Percentiles rank a stretch among this genome's conserved stretches.
Evolutionary conservation across 2,797 vertebrate genomes (phyloP).

Genomic region (Argya squamiceps): DNA sequence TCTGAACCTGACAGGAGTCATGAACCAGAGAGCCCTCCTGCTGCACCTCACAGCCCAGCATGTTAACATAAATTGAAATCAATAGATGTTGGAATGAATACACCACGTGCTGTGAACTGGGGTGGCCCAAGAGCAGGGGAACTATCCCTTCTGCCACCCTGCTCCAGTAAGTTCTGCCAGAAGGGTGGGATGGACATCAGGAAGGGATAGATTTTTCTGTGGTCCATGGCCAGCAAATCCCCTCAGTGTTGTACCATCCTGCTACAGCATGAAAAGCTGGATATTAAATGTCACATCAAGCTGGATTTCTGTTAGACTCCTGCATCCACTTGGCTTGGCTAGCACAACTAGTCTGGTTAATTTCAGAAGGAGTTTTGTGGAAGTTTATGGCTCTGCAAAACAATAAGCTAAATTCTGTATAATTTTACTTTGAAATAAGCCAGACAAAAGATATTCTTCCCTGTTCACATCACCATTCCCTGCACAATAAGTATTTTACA

Average conservation of each 20-base stretch:
- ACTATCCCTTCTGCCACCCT: neutral
- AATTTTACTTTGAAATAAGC: constrained; percentile 31
- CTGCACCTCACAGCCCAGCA: neutral
- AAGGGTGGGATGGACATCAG: neutral
- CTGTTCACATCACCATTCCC: neutral
- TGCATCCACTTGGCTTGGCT: neutral
- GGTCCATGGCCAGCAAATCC: neutral
- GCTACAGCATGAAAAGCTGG: neutral
- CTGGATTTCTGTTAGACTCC: neutral
- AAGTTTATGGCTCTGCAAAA: neutral
- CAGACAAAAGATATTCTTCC: constrained; percentile 5
- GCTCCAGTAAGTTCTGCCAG: neutral
- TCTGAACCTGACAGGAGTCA: neutral
- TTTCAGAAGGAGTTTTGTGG: constrained; percentile 9
- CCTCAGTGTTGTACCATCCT: neutral
- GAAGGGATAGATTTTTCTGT: neutral
- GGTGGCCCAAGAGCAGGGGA: neutral
- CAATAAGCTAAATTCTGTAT: constrained; percentile 7
- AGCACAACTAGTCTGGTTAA: neutral
- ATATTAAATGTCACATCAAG: neutral
- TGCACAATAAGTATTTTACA: neutral
- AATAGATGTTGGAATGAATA: neutral
- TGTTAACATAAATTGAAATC: constrained; percentile 16
- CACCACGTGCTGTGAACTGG: neutral
- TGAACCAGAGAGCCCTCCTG: neutral